These are phyloP conservation scores for Dicranocentrus wangi DNA, from an alignment of 2,888 invertebrate species.

Conservation along the genomic window DNA sequence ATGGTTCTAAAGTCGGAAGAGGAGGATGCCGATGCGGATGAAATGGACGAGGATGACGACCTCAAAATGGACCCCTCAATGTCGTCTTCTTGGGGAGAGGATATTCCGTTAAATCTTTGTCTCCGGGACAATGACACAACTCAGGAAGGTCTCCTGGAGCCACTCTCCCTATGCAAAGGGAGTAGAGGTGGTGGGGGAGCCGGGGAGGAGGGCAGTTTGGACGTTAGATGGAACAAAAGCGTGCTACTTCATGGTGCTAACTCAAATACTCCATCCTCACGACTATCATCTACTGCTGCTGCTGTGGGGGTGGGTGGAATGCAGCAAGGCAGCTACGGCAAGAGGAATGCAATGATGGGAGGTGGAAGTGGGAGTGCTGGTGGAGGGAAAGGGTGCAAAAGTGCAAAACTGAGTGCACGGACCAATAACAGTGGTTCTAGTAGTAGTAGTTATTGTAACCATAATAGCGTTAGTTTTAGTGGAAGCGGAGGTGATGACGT, in stretches of 20 bases:
- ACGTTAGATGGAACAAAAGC: conserved; percentile 54
- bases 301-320: background rate
- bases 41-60: background rate
- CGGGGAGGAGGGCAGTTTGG: conserved; percentile 27
- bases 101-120: conserved; percentile 71
- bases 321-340: background rate
- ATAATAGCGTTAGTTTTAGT: background rate
- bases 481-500: conserved; percentile 30
- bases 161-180: background rate
- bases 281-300: background rate
- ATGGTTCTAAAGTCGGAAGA: background rate
- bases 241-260: conserved; percentile 50
- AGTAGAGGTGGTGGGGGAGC: conserved; percentile 21
- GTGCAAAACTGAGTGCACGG: conserved; percentile 35
- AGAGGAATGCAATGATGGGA: background rate
- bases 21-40: conserved; percentile 13
- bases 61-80: background rate
- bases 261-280: background rate
- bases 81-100: conserved; percentile 32
- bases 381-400: conserved; percentile 45
- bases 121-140: conserved; percentile 57
- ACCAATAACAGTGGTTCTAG: conserved; percentile 22
- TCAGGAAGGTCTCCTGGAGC: too few species aligned
- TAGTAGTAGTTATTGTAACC: conserved; percentile 17
- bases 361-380: too few species aligned